A percentile compares a stretch with the other conserved stretches of the same genome.
Evolutionary conservation across 1,140 invertebrate species (phyloP).

Genomic region (Tetranychus urticae): DNA sequence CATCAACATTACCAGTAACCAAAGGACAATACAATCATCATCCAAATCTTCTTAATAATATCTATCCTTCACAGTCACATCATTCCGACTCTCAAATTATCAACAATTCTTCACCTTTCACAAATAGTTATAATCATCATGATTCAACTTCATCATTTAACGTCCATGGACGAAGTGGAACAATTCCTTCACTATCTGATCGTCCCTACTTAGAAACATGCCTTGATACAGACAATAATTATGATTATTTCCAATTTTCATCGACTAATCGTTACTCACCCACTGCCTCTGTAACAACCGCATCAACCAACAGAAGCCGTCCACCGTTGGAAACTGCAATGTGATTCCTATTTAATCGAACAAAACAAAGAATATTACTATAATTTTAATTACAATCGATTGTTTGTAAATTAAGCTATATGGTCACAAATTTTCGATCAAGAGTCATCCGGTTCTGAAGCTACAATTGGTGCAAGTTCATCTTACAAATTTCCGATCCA

Average conservation of each 20-base stretch:
- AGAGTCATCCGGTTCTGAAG: neutral
- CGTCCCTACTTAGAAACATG: slow-evolving; percentile 8
- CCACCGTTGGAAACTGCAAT: slow-evolving; percentile 10
- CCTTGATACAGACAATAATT: slow-evolving; percentile 6
- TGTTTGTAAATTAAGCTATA: neutral
- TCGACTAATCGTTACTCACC: neutral
- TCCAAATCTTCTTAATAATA: neutral
- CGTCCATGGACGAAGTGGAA: neutral
- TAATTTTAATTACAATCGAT: neutral
- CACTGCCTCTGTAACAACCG: neutral
- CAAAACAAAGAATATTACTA: neutral
- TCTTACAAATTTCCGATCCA: neutral
- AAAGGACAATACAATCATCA: neutral
- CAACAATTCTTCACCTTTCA: neutral
- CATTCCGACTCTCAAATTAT: neutral
- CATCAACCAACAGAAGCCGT: neutral
- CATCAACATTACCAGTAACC: neutral
- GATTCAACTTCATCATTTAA: slow-evolving; percentile 1
- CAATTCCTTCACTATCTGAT: neutral
- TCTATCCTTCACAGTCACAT: no score
- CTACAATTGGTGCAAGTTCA: neutral
- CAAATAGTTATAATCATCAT: neutral
- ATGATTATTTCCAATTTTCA: slow-evolving; percentile 3
- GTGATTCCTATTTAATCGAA: neutral
- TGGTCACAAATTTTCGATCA: neutral